These are phyloP conservation scores for Masnerella sp. DNA, from an alignment of 2,888 invertebrate species.

Conservation along the genomic window DNA sequence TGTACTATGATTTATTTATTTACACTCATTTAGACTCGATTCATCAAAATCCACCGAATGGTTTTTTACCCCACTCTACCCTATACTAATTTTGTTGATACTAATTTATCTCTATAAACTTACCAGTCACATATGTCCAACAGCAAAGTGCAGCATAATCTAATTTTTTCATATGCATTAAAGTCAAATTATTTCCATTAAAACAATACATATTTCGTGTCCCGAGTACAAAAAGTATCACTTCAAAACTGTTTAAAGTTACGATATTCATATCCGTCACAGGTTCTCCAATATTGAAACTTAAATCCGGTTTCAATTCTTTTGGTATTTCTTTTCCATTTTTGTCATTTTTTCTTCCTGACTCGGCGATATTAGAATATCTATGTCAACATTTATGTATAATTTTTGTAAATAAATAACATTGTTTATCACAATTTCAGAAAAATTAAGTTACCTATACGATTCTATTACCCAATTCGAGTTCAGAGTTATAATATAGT, in stretches of 20 bases:
- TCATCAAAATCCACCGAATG: too few relatives aligned
- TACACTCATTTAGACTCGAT: too few relatives aligned
- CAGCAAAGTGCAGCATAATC: slow-evolving; percentile 90
- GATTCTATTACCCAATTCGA: slow-evolving; percentile 91
- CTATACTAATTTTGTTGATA: too few relatives aligned
- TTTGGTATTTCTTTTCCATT: slow-evolving; percentile 71
- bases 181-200: slow-evolving; percentile 85
- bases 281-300: slow-evolving; percentile 88
- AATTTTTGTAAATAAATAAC: not conserved
- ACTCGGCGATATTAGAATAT: slow-evolving; percentile 76
- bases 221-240: slow-evolving; percentile 88
- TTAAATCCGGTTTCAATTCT: slow-evolving; percentile 87
- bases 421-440: not conserved
- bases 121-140: slow-evolving; percentile 83
- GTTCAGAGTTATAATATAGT: slow-evolving; percentile 90
- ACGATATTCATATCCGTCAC: slow-evolving; percentile 83
- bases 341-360: slow-evolving; percentile 75
- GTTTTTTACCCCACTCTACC: too few relatives aligned
- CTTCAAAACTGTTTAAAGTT: slow-evolving; percentile 82
- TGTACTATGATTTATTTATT: too few relatives aligned
- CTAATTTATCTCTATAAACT: too few relatives aligned
- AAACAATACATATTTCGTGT: slow-evolving; percentile 91
- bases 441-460: slow-evolving; percentile 83
- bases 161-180: slow-evolving; percentile 90
- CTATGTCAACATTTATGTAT: slow-evolving; percentile 62